Evolutionary conservation across 2,888 invertebrate genomes (phyloP), one percentile per base, ranked within the genome.

Genomic region (Pachliopta kotzebuea): DNA sequence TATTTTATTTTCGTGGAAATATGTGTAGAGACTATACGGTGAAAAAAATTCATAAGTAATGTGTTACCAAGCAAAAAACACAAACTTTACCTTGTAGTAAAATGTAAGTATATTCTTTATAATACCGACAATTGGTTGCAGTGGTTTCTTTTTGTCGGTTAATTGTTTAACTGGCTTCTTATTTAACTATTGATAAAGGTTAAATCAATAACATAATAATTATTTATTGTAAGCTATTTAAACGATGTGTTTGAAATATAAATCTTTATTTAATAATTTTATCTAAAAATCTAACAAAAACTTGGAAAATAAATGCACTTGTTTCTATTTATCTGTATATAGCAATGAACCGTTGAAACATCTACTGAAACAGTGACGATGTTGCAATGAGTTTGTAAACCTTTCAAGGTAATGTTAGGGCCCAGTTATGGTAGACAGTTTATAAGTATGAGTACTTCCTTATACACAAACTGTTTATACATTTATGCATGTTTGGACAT

Each of bases 31-130:
- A 75, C 74, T 72, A 71, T 79, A 77, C 84, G 85, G 83, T 80
- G 75, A 77, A 72, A 73, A 75, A 70, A 65, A 67, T 50, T 31
- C n/a, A 26, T 42, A 42, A 56, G 45, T 61, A 67, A 72, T 70
- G 71, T 67, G 69, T 70, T 72, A 70, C 73, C 70, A 69, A 71
- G 72, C 73, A 73, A 71, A 69, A 68, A 67, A 68, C 70, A 71
- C 69, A 76, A 68, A 76, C 67, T 64, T 70, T 73, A 74, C 70
- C 37, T 76, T 72, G 63, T 74, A 75, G 73, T 67, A 69, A 76
- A 79, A 78, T 76, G 86, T 87, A 80, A 86, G 87, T 86, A 76
- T 74, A 73, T 71, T 74, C 70, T 77, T 76, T 73, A 69, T 78
- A 68, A 75, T 74, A 71, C 77, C 70, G 68, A 71, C 68, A 69